Evolutionary conservation across 2,113 vertebrate species (phyloP), one percentile per base, ranked within the genome.

Genomic region (Bujurquina vittata): DNA sequence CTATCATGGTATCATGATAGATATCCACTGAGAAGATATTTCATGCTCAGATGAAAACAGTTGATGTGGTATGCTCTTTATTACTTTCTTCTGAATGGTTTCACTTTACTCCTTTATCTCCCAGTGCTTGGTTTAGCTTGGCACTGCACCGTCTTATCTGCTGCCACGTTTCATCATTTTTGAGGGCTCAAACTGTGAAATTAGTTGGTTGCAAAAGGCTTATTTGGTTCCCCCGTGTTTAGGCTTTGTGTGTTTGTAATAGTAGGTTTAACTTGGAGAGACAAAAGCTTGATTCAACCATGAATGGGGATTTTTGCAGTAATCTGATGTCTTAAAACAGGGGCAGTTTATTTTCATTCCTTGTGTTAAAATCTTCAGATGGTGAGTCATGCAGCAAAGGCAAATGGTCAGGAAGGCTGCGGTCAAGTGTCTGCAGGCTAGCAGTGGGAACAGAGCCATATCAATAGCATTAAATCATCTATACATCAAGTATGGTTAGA

Each of bases 341-440:
- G 12, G 22, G 80, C 46, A 63, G 89, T 92, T 94, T 94, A 93
- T 94, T 90, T 91, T 94, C 83, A 85, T 91, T 92, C 84, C 74
- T 63, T 35, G 73, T 79, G 87, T 91, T 75, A 83, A 89, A 91
- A 89, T 88, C 89, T 75, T 90, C 73, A 11, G 40, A 85, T 84
- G 85, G 79, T 94, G 92, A 95, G 87, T 94, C 94, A 93, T 83
- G 33, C 63, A 72, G 67, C 2, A 37, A 69, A 75, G 74, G 78
- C 75, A 67, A 93, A 81, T 17, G 79, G 88, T 89, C 91, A 87
- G 90, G 81, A 89, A 93, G 88, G 37, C 79, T 91, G 86, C 8
- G 87, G 91, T 91, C 81, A 69, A 80, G 73, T 12, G 87, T 89
- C 89, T 92, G 90, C 60, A 76, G 82, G 78, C 55, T 8, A 76